Evolutionary conservation across 2,113 vertebrate genomes (phyloP).

Genomic region (Marmota flaviventris): DNA sequence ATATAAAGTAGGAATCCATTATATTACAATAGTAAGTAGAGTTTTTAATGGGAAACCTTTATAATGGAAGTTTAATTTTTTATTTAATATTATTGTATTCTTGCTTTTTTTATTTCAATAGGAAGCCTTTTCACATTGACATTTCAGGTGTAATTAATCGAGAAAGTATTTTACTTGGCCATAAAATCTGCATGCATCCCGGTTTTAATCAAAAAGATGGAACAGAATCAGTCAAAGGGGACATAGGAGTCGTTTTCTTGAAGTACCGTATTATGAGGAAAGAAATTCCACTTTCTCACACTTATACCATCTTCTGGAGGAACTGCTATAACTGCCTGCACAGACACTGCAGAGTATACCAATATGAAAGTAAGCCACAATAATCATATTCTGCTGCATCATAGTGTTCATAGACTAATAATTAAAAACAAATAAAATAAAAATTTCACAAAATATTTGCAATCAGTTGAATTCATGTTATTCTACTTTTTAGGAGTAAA

Average conservation of each 20-base stretch:
- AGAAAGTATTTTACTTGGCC: background rate
- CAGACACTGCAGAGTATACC: background rate
- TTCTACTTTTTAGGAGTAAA: background rate
- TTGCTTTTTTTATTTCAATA: background rate
- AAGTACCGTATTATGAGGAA: background rate
- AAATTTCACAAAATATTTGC: background rate
- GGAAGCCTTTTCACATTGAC: background rate
- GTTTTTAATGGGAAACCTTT: too few species aligned
- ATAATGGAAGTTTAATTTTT: background rate
- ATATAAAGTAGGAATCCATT: background rate
- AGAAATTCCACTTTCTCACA: background rate
- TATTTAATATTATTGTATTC: background rate
- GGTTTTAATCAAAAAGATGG: background rate
- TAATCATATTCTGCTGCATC: background rate
- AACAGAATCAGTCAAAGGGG: background rate
- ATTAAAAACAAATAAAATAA: background rate
- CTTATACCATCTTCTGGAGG: background rate
- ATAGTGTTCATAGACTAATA: background rate
- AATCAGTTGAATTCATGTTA: background rate
- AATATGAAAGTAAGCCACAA: constrained; percentile 43
- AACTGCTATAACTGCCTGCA: constrained; percentile 27
- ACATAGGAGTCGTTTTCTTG: background rate
- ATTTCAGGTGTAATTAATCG: background rate
- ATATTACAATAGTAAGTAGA: background rate
- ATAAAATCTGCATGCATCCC: constrained; percentile 30